Evolutionary conservation across 2,888 invertebrate species (phyloP).

Genomic region (Spisula solida): DNA sequence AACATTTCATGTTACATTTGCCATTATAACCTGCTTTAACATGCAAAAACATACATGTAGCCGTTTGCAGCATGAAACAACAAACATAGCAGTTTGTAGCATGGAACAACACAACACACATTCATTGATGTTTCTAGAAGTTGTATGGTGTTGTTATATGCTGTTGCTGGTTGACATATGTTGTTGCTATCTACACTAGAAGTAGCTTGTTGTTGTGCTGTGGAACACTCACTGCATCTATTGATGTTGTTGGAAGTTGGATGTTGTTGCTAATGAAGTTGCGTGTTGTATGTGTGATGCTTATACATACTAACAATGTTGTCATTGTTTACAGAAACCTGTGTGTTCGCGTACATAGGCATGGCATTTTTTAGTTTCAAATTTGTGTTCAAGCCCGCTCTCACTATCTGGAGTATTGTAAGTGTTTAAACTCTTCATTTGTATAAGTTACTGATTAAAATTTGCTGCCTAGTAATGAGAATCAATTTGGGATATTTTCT

Average conservation of each 20-base stretch:
- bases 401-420: conserved; percentile 97
- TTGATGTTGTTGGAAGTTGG: not conserved
- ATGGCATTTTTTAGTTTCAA: conserved; percentile 97
- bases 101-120: too few relatives aligned
- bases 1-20: too few relatives aligned
- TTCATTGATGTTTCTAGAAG: too few relatives aligned
- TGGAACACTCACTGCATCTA: too few relatives aligned
- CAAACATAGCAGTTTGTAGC: too few relatives aligned
- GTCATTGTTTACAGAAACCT: conserved; percentile 92
- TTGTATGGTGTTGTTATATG: too few relatives aligned
- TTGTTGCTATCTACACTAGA: not conserved
- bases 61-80: too few relatives aligned
- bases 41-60: too few relatives aligned
- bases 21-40: too few relatives aligned
- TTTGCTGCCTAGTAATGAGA: too few relatives aligned
- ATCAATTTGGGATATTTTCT: too few relatives aligned
- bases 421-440: conserved; percentile 75
- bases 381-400: conserved; percentile 95
- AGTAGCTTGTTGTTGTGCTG: not conserved
- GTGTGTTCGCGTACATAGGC: conserved; percentile 99
- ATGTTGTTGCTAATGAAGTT: not conserved
- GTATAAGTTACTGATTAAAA: not conserved
- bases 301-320: conserved; percentile 30
- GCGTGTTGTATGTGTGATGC: not conserved
- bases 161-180: not conserved